Percentiles rank a stretch among this genome's conserved stretches.
phyloP scores from a whole-genome alignment of 2,113 vertebrate species.

The Eulemur rufifrons region DNA sequence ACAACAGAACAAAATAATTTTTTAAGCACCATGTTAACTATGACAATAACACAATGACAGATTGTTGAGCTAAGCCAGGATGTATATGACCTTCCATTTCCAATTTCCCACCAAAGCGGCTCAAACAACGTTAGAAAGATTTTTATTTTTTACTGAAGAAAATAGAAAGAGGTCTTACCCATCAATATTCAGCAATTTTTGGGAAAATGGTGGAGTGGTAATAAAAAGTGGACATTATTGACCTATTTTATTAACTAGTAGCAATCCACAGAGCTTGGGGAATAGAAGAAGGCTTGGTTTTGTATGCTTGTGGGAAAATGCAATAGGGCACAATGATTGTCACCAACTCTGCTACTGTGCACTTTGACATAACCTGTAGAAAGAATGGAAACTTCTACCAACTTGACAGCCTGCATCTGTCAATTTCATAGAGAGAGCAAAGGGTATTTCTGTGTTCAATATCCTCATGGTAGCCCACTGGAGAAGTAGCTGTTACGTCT shows the following conservation, averaged over 20 bases:
- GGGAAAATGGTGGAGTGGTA: neutral
- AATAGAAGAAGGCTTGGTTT: too few species aligned
- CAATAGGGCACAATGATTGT: rapidly evolving
- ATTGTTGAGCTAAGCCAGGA: neutral
- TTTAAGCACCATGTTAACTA: neutral
- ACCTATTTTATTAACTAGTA: neutral
- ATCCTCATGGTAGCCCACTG: neutral
- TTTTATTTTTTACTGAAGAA: neutral
- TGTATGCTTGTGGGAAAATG: too few species aligned
- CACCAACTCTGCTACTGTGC: neutral
- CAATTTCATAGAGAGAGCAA: neutral
- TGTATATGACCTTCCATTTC: neutral
- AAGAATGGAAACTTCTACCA: neutral
- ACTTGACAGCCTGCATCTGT: neutral
- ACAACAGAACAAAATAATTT: neutral
- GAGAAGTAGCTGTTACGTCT: too few species aligned
- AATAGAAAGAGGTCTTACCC: neutral
- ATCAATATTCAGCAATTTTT: neutral
- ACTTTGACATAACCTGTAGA: neutral
- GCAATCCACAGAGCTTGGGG: rapidly evolving
- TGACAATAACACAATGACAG: neutral
- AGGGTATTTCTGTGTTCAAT: neutral
- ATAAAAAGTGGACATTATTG: neutral
- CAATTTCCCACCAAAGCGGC: neutral
- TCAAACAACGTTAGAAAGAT: neutral